A percentile compares a stretch with the other conserved stretches of the same genome.
Evolutionary conservation across 2,888 invertebrate species (phyloP).

Genomic region (Eumerus sabulonum): DNA sequence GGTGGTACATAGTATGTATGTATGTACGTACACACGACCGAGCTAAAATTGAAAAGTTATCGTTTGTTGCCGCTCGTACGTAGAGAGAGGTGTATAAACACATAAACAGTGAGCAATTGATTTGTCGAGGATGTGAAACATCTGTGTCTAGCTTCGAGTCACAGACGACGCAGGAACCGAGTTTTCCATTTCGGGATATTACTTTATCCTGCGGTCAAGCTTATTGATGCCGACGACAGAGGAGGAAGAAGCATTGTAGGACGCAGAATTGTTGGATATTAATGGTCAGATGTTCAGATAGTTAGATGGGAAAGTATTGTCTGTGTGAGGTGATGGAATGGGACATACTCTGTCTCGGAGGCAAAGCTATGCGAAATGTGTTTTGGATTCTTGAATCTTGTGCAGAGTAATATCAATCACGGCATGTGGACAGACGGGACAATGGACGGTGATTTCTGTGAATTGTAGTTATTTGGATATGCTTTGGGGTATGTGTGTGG

Average conservation of each 20-base stretch:
- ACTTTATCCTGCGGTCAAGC: conserved; percentile 48
- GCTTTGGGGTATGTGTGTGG: no score
- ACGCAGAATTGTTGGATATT: background rate
- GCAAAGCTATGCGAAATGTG: no score
- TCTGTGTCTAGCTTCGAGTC: conserved; percentile 20
- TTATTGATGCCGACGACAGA: conserved; percentile 7
- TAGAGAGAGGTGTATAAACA: no score
- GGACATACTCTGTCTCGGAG: no score
- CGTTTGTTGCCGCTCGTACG: conserved; percentile 7
- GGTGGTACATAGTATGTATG: background rate
- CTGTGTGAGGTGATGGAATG: no score
- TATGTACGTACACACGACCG: conserved; percentile 21
- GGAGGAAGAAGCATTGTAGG: background rate
- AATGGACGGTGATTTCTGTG: no score
- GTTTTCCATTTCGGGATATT: conserved; percentile 44
- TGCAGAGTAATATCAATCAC: no score
- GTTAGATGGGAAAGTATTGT: no score
- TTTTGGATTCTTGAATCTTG: no score
- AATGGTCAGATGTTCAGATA: no score
- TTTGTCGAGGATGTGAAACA: conserved; percentile 28
- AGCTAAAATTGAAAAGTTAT: conserved; percentile 50
- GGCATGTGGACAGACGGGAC: no score
- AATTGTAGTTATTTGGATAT: no score
- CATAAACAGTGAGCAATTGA: conserved; percentile 25
- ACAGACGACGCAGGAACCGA: conserved; percentile 10